These are phyloP conservation scores for Drosophila testacea DNA, from an alignment of 2,888 invertebrate species.

Conservation along the genomic window DNA sequence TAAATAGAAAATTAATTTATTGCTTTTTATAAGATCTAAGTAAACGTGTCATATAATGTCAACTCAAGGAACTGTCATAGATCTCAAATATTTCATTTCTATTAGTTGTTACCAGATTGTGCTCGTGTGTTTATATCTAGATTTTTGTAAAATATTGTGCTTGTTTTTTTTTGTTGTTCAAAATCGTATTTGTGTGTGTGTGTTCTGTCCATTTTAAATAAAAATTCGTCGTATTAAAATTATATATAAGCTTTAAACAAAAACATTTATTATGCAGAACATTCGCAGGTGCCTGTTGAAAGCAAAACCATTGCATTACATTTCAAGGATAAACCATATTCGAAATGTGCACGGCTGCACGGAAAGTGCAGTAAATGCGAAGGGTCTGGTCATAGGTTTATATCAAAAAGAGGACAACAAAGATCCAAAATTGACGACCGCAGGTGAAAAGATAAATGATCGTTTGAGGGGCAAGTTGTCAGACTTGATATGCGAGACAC, in stretches of 20 bases:
- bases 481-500: constrained; percentile 85
- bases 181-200: constrained; percentile 33
- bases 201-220: neutral
- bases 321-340: neutral
- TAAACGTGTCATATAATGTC: neutral
- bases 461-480: constrained; percentile 85
- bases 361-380: constrained; percentile 47
- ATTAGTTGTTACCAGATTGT: constrained; percentile 6
- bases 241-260: neutral
- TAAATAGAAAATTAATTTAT: no score
- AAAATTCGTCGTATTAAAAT: neutral
- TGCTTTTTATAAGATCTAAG: neutral
- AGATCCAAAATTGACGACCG: constrained; percentile 85
- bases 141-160: constrained; percentile 5
- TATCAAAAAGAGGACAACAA: constrained; percentile 85
- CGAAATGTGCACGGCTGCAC: constrained; percentile 27
- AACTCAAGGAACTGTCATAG: neutral
- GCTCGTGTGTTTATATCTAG: constrained; percentile 12
- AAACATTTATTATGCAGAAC: constrained; percentile 40
- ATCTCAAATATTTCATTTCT: neutral
- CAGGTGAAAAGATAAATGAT: constrained; percentile 86
- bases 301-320: neutral
- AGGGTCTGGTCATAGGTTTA: constrained; percentile 86
- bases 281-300: constrained; percentile 35
- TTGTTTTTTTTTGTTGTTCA: constrained; percentile 11